A percentile compares a stretch with the other conserved stretches of the same genome.
phyloP scores from a whole-genome alignment of 1,140 invertebrate species.

The Aporrectodea caliginosa region DNA sequence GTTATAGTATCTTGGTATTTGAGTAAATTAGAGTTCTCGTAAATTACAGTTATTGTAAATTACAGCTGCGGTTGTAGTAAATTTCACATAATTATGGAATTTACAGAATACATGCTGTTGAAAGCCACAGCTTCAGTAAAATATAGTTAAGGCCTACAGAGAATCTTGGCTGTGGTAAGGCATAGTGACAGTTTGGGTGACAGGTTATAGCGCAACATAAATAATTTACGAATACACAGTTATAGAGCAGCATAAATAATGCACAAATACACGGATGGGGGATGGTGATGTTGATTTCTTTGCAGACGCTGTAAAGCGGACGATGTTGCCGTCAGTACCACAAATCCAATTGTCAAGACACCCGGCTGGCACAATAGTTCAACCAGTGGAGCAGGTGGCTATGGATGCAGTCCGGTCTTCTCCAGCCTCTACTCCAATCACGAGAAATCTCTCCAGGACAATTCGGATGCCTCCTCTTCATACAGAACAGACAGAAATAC shows the following conservation, averaged over 20 bases:
- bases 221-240: too few species aligned
- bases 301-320: background rate
- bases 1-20: too few species aligned
- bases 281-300: background rate
- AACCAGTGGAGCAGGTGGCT: background rate
- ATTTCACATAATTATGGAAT: too few species aligned
- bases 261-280: background rate
- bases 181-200: background rate
- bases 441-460: background rate
- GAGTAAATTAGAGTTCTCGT: too few species aligned
- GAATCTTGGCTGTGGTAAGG: background rate
- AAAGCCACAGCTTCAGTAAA: too few species aligned
- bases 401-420: background rate
- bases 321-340: background rate
- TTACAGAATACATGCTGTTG: too few species aligned
- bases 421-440: background rate
- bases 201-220: background rate
- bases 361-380: background rate
- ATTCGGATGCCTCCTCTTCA: background rate
- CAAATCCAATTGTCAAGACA: background rate
- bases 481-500: background rate
- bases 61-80: too few species aligned
- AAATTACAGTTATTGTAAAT: too few species aligned
- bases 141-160: too few species aligned
- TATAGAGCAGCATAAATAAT: background rate